Conservation (phyloP, 2,113 vertebrate species). For the Galbula dea region DNA sequence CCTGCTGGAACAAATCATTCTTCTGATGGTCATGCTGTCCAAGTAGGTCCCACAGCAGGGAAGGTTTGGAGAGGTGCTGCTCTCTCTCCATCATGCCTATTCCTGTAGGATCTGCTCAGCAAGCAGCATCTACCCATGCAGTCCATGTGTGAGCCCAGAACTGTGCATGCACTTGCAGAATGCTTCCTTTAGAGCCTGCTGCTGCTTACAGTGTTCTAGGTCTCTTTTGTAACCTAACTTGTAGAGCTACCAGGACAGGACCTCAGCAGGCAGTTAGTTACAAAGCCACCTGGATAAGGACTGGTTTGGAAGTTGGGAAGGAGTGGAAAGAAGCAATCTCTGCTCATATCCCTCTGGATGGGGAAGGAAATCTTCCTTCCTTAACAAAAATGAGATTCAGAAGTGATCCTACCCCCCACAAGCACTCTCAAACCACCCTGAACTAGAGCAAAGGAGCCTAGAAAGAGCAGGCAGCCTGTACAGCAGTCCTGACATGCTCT, state of each 20-base stretch:
- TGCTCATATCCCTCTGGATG: not conserved
- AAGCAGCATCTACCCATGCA: not conserved
- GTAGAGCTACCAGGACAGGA: not conserved
- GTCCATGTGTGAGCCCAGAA: not conserved
- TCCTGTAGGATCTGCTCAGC: not conserved
- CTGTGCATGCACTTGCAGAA: not conserved
- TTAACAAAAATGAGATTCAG: not conserved
- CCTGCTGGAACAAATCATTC: not conserved
- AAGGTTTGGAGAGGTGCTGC: not conserved
- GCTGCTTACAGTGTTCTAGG: not conserved
- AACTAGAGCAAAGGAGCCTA: not conserved
- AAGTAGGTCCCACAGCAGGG: not conserved
- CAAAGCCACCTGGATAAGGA: not conserved
- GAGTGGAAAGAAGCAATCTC: not conserved
- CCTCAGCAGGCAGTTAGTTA: not conserved
- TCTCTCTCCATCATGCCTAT: not conserved
- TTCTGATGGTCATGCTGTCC: not conserved
- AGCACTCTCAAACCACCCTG: not conserved
- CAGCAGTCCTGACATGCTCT: not conserved
- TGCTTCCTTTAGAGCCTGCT: not conserved
- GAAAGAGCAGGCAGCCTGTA: not conserved
- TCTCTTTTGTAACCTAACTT: not conserved
- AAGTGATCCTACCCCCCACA: not conserved
- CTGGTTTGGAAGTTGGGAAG: constrained; percentile 51
- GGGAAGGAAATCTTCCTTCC: not conserved